A percentile compares a stretch with the other conserved stretches of the same genome.
phyloP scores from a whole-genome alignment of 2,888 invertebrate genomes.

The Dynastes hyllus region DNA sequence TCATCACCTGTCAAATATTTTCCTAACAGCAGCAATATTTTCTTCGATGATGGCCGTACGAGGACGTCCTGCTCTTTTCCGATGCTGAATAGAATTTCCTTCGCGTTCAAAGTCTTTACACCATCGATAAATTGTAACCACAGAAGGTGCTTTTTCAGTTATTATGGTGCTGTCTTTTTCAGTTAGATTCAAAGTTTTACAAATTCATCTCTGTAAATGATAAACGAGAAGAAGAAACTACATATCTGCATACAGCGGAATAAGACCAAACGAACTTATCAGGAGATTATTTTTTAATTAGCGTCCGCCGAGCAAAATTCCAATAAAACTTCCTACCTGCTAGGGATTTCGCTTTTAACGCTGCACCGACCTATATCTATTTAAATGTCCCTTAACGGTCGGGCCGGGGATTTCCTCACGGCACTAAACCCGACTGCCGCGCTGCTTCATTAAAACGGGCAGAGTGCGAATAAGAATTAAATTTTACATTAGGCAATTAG shows the following conservation, averaged over 20 bases:
- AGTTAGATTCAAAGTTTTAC: too few species aligned
- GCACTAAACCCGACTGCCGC: conserved; percentile 19
- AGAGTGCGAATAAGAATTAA: conserved; percentile 43
- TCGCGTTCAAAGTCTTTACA: too few species aligned
- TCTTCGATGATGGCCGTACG: too few species aligned
- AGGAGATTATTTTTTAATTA: conserved; percentile 39
- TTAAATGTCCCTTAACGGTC: conserved; percentile 33
- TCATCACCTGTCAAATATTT: too few species aligned
- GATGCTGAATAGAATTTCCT: too few species aligned
- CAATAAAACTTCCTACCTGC: conserved; percentile 23
- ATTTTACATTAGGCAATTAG: conserved; percentile 49
- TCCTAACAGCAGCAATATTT: too few species aligned
- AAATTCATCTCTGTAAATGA: too few species aligned
- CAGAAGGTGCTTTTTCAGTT: too few species aligned
- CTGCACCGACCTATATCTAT: conserved; percentile 1
- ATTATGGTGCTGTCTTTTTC: too few species aligned
- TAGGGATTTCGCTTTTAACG: conserved; percentile 15
- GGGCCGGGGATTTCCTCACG: conserved; percentile 30
- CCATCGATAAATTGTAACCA: too few species aligned
- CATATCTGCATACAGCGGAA: neutral
- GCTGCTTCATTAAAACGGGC: conserved; percentile 40
- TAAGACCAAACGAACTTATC: neutral
- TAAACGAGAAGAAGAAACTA: neutral
- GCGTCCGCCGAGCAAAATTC: conserved; percentile 6
- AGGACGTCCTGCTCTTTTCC: too few species aligned